Evolutionary conservation across 2,113 vertebrate genomes (phyloP).

Genomic region (Lepus europaeus): DNA sequence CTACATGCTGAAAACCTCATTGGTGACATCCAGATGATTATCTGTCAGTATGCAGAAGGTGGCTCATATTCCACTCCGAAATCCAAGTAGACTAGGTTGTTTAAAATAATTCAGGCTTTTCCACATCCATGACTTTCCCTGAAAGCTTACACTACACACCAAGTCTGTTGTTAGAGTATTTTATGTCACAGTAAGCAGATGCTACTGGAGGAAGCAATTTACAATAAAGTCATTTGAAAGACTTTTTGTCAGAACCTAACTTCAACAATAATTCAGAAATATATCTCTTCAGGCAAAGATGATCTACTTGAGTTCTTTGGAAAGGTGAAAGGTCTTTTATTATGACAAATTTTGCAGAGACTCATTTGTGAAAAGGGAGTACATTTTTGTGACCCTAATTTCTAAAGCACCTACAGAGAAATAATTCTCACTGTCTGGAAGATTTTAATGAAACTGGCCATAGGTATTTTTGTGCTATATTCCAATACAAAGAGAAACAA

Average conservation of each 20-base stretch:
- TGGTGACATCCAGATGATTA: neutral
- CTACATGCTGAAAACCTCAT: neutral
- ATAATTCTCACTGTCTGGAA: neutral
- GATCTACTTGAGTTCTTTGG: neutral
- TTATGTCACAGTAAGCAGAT: conserved; percentile 25
- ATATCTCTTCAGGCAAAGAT: neutral
- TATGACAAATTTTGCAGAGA: neutral
- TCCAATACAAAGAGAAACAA: neutral
- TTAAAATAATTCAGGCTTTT: conserved; percentile 1
- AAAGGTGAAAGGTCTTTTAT: conserved; percentile 58
- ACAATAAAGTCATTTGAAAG: conserved; percentile 43
- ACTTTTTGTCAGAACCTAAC: neutral
- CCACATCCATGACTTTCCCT: neutral
- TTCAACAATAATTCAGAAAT: conserved; percentile 43
- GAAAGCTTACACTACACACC: neutral
- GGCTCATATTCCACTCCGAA: neutral
- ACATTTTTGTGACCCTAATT: conserved; percentile 13
- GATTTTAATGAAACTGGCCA: neutral
- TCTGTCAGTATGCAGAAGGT: neutral
- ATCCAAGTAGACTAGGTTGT: neutral
- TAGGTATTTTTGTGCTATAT: neutral
- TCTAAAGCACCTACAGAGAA: conserved; percentile 43
- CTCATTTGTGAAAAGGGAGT: conserved; percentile 35
- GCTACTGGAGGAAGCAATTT: neutral
- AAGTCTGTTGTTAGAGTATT: neutral